phyloP scores from a whole-genome alignment of 2,113 vertebrate genomes.

The Carassius auratus region DNA sequence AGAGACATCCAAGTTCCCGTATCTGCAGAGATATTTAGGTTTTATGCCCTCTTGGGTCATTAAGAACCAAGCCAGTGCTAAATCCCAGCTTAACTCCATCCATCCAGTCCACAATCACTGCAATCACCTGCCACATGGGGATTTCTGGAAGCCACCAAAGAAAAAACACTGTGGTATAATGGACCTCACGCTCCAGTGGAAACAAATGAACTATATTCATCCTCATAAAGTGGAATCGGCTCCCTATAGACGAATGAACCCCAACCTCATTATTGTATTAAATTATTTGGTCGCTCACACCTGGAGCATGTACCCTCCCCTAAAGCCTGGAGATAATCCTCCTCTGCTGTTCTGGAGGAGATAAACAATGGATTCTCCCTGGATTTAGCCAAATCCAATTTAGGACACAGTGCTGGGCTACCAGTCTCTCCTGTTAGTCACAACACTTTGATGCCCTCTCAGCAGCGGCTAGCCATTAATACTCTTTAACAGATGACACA shows the following conservation, averaged over 20 bases:
- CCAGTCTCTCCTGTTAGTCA: slow-evolving; percentile 16
- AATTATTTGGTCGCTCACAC: slow-evolving; percentile 16
- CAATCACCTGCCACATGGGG: not conserved
- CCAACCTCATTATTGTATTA: slow-evolving; percentile 8
- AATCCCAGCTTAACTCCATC: slow-evolving; percentile 18
- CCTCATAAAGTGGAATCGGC: slow-evolving; percentile 14
- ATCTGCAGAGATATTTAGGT: not conserved
- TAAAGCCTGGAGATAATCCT: slow-evolving; percentile 21
- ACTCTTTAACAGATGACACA: slow-evolving; percentile 53
- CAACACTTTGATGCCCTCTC: not conserved
- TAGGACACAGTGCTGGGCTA: slow-evolving; percentile 46
- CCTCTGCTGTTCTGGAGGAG: slow-evolving; percentile 40
- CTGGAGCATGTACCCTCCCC: not conserved
- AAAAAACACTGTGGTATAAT: not conserved
- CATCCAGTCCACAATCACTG: slow-evolving; percentile 7
- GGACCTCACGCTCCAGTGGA: not conserved
- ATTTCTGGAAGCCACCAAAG: not conserved
- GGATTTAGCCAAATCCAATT: slow-evolving; percentile 58
- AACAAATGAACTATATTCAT: slow-evolving; percentile 25
- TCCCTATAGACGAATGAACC: slow-evolving; percentile 11
- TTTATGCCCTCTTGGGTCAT: slow-evolving; percentile 27
- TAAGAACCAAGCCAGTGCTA: slow-evolving; percentile 32
- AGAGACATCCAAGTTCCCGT: not conserved
- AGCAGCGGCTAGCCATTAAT: slow-evolving; percentile 54
- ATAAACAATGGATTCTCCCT: slow-evolving; percentile 55